Base-by-base conservation (phyloP, 2,888 invertebrate genomes). In the Aromia moschata region DNA sequence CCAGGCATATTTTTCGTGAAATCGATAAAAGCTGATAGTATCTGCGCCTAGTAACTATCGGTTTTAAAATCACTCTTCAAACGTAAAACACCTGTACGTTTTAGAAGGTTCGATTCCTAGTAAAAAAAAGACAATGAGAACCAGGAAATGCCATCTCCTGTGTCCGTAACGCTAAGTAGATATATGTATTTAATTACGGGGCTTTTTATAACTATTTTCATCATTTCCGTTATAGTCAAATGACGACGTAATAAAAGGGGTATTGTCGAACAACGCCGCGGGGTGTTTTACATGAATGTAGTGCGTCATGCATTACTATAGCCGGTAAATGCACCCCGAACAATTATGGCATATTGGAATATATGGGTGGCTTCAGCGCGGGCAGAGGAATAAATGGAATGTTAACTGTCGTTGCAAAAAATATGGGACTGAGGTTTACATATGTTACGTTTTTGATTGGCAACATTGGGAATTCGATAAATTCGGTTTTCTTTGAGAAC, bases 221-320 rank as follows among this genome's bases (percentile, higher is more conserved):
- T 43, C 64, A 62, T 60, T 62, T 65, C 64, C 62, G 60, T 53
- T 60, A 52, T 51, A 62, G 56, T 58, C 47, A 57, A 57, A 62
- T 55, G 62, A 58, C 52, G 54, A 53, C 30, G 62, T 47, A 58
- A 62, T 65, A 69, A 70, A 67, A 65, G 65, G 65, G 62, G 62
- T 67, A 69, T 71, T 72, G 71, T 73, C 69, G 65, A 65, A 73
- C 62, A 68, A 67, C 71, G 70, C 73, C 70, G 58, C 64, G 56
- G 74, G 72, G 72, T 67, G 71, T 70, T 72, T 70, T 74, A 58
- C 63, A 64, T 62, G 58, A 60, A 56, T 62, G 41, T 58, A 51
- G 62, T 64, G 53, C 54, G 62, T 64, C 51, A 41, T 56, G 59
- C 61, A 59, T 70, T 65, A 47, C 47, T 47, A 47, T 18, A 47